phyloP scores from a whole-genome alignment of 2,888 invertebrate species.

The Matsumyia berberina region DNA sequence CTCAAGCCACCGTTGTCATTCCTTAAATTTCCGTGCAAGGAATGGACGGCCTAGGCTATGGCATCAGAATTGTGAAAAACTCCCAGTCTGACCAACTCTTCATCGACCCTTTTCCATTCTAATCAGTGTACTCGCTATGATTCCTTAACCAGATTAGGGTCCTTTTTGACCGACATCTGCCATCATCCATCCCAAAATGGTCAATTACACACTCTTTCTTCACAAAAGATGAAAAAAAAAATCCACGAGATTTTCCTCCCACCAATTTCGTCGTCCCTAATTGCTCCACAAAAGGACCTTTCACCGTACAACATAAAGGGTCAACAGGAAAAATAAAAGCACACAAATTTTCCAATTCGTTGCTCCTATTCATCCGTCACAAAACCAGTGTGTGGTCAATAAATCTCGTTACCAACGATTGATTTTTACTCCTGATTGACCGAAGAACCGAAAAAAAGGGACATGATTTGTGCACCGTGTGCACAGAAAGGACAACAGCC shows the following conservation, averaged over 20 bases:
- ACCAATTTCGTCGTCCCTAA: slow-evolving; percentile 43
- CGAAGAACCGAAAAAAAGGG: slow-evolving; percentile 23
- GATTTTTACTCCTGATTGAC: slow-evolving; percentile 70
- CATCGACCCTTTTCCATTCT: too few relatives aligned
- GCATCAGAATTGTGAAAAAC: too few relatives aligned
- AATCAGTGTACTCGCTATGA: too few relatives aligned
- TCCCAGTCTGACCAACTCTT: too few relatives aligned
- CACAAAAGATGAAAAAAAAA: slow-evolving; percentile 47
- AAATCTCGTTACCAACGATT: slow-evolving; percentile 72
- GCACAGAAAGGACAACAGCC: slow-evolving; percentile 50
- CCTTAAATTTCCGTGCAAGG: too few relatives aligned
- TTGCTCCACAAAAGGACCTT: slow-evolving; percentile 41
- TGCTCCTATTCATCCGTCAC: slow-evolving; percentile 54
- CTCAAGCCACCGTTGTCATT: too few relatives aligned
- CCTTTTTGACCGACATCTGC: slow-evolving; percentile 33
- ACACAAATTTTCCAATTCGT: slow-evolving; percentile 65
- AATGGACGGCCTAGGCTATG: too few relatives aligned
- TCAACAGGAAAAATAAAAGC: slow-evolving; percentile 22
- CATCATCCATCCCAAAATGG: slow-evolving; percentile 22
- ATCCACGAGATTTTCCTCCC: slow-evolving; percentile 34
- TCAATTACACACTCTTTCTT: slow-evolving; percentile 9
- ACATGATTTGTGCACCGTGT: slow-evolving; percentile 11
- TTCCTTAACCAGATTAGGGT: slow-evolving; percentile 1
- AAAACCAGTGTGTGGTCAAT: slow-evolving; percentile 51
- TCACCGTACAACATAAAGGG: slow-evolving; percentile 23